A percentile compares a stretch with the other conserved stretches of the same genome.
Evolutionary conservation across 2,888 invertebrate species (phyloP).

Genomic region (Hypercompe scribonia): DNA sequence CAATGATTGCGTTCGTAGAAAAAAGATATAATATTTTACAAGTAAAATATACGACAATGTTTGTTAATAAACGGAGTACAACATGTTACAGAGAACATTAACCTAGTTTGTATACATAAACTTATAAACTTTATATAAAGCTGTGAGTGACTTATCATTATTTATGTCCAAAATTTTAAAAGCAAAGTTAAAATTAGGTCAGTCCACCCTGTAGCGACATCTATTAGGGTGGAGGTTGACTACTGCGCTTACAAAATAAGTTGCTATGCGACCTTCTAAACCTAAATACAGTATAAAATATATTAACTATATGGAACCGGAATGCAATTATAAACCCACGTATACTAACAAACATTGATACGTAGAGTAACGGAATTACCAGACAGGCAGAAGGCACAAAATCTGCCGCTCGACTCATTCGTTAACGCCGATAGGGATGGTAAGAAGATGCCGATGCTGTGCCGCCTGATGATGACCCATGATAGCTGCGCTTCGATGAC

Average conservation of each 20-base stretch:
- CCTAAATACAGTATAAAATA: constrained; percentile 36
- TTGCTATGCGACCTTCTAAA: constrained; percentile 50
- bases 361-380: constrained; percentile 46
- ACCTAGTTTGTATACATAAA: constrained; percentile 46
- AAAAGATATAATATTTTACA: constrained; percentile 78
- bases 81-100: constrained; percentile 35
- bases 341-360: constrained; percentile 54
- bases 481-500: constrained; percentile 79
- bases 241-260: constrained; percentile 47
- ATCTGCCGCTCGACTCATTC: constrained; percentile 51
- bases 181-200: constrained; percentile 47
- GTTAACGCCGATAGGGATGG: constrained; percentile 83
- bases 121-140: constrained; percentile 44
- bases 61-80: constrained; percentile 53
- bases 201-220: constrained; percentile 44
- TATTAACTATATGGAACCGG: constrained; percentile 45
- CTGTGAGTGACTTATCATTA: constrained; percentile 47
- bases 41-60: constrained; percentile 63
- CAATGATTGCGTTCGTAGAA: constrained; percentile 81
- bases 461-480: constrained; percentile 70
- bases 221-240: constrained; percentile 38
- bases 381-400: constrained; percentile 39
- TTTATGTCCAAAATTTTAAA: constrained; percentile 36
- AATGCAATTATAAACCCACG: constrained; percentile 47
- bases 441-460: constrained; percentile 79